Evolutionary conservation across 2,888 invertebrate genomes (phyloP), one percentile per base, ranked within the genome.

Genomic region (Allygus modestus): DNA sequence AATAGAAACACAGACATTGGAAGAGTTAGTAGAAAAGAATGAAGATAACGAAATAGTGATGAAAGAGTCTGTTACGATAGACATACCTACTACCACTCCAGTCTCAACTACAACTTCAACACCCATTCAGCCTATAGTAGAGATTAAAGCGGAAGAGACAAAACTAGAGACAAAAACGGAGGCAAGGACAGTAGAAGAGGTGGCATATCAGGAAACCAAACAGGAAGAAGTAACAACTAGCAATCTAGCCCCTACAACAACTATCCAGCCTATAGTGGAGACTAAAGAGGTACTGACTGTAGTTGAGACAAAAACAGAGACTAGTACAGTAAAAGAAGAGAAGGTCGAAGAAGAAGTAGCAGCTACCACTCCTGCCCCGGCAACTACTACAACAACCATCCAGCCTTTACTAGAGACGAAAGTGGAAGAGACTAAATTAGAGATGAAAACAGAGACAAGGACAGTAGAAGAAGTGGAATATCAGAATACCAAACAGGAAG

Each of bases 381-480:
- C n/a, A n/a, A n/a, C n/a, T n/a, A n/a, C n/a, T n/a, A 69, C 73
- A 31, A 69, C 69, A 73, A 73, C 73, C 4, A 15, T 37, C 31
- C 33, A 69, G 23, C 33, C 31, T 5, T 31, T 69, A n/a, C 11
- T 77, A 5, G 43, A 77, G 11, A 20, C 1, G 1, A 31, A 5
- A 1, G 31, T n/a, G 12, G 17, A 26, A 17, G 81, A 58, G 33
- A 81, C 17, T 5, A 37, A 81, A 54, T 9, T 12, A 12, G 51
- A 79, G 37, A 37, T 9, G 37, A 4, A 37, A 4, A 37, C 37
- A 7, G 37, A 37, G 37, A 37, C 37, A 37, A 37, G 9, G 37
- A 37, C 37, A 37, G 37, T 37, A 4, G 37, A 37, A 9, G 37
- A 37, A 37, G 9, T 4, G 17, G n/a, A n/a, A n/a, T n/a, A n/a